These are phyloP conservation scores for Diadophis punctatus DNA, from an alignment of 2,113 vertebrate species.

Conservation along the genomic window DNA sequence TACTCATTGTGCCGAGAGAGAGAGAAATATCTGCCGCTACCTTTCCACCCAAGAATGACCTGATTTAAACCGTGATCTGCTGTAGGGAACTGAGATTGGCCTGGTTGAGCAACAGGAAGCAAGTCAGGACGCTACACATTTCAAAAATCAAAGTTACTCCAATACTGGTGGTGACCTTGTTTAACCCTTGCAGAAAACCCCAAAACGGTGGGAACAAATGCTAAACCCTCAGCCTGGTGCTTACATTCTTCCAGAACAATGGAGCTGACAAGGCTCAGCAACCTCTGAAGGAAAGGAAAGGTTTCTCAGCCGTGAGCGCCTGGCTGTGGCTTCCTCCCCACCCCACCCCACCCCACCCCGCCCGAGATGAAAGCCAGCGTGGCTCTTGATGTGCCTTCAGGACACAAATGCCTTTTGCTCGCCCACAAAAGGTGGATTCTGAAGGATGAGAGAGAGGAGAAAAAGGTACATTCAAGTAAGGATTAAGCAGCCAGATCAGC, in stretches of 20 bases:
- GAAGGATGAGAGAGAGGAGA: background rate
- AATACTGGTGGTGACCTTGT: background rate
- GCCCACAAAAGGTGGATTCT: background rate
- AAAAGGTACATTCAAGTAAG: background rate
- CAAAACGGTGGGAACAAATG: background rate
- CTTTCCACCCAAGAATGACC: constrained; percentile 10
- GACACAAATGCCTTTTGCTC: background rate
- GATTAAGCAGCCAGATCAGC: background rate
- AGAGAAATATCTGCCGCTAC: too few relatives aligned
- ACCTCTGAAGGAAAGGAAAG: background rate
- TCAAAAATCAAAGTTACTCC: background rate
- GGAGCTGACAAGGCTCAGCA: background rate
- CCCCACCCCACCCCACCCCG: accelerated
- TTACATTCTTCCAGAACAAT: constrained; percentile 1
- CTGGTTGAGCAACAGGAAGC: background rate
- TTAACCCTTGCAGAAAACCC: constrained; percentile 1
- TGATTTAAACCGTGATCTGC: background rate
- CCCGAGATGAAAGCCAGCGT: background rate
- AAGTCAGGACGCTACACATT: background rate
- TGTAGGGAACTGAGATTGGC: background rate
- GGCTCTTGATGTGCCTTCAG: background rate
- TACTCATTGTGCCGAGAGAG: too few relatives aligned
- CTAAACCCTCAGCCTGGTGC: background rate
- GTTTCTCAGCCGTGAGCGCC: background rate
- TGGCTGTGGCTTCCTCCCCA: background rate